phyloP scores from a whole-genome alignment of 2,888 invertebrate genomes.

The Eledone cirrhosa region DNA sequence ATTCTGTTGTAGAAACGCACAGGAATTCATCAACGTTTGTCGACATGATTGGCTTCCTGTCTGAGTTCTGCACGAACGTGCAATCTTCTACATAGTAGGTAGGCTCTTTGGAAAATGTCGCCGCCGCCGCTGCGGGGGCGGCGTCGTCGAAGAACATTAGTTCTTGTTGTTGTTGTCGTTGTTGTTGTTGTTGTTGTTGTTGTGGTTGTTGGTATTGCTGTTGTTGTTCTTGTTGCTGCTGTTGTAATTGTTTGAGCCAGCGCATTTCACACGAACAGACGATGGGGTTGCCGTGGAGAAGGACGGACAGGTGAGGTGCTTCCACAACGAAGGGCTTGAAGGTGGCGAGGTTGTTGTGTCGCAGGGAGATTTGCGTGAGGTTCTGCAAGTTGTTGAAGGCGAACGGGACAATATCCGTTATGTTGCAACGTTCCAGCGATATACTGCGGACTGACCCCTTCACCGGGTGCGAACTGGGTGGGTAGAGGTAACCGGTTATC shows the following conservation, averaged over 20 bases:
- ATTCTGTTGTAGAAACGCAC: neutral
- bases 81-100: conserved; percentile 23
- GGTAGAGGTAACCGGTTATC: neutral
- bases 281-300: conserved; percentile 22
- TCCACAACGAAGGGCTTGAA: conserved; percentile 25
- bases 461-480: neutral
- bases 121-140: neutral
- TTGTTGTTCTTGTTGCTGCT: no score
- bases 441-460: neutral
- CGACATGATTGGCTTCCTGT: neutral
- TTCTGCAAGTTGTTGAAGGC: conserved; percentile 28
- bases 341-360: conserved; percentile 15
- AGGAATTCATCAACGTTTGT: conserved; percentile 16
- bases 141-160: no score
- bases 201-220: no score
- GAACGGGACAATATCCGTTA: neutral
- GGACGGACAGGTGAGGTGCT: neutral
- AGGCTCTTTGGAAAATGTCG: neutral
- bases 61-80: neutral
- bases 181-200: neutral
- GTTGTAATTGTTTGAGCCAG: conserved; percentile 14
- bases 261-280: conserved; percentile 31
- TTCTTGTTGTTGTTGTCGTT: no score
- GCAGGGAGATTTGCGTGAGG: neutral
- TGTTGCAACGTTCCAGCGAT: conserved; percentile 24